A percentile compares a stretch with the other conserved stretches of the same genome.
These are phyloP conservation scores for Microplitis mediator DNA, from an alignment of 1,140 invertebrate genomes.

Conservation along the genomic window DNA sequence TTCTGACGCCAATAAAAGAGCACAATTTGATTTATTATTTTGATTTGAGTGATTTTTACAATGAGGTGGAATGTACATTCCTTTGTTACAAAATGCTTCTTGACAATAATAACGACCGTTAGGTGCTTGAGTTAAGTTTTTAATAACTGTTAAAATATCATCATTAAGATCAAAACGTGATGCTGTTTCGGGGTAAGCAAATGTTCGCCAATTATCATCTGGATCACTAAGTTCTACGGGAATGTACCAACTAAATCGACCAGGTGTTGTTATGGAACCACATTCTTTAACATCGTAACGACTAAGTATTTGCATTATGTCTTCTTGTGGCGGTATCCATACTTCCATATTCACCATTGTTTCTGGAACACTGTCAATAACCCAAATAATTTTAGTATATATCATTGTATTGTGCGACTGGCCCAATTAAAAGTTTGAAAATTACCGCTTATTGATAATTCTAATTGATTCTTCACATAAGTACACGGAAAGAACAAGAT, in stretches of 20 bases:
- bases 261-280: conserved; percentile 67
- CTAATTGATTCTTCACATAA: too few species aligned
- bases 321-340: conserved; percentile 69
- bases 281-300: conserved; percentile 63
- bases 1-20: conserved; percentile 66
- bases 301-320: conserved; percentile 54
- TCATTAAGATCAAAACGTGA: conserved; percentile 59
- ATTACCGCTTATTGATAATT: too few species aligned
- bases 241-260: conserved; percentile 78
- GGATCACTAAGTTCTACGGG: conserved; percentile 54
- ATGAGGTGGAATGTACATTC: conserved; percentile 65
- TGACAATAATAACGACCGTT: conserved; percentile 56
- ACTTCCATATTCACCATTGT: conserved; percentile 77
- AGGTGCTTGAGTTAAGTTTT: conserved; percentile 34
- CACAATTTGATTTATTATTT: conserved; percentile 56
- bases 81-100: conserved; percentile 61
- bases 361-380: conserved; percentile 57
- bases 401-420: too few species aligned
- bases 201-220: conserved; percentile 63
- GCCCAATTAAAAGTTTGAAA: too few species aligned
- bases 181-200: conserved; percentile 55
- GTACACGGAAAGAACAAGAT: too few species aligned
- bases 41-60: conserved; percentile 52
- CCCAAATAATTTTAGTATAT: neutral
- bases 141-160: conserved; percentile 32